Evolutionary conservation across 2,888 invertebrate genomes (phyloP).

Genomic region (Balanococcus diminutus): DNA sequence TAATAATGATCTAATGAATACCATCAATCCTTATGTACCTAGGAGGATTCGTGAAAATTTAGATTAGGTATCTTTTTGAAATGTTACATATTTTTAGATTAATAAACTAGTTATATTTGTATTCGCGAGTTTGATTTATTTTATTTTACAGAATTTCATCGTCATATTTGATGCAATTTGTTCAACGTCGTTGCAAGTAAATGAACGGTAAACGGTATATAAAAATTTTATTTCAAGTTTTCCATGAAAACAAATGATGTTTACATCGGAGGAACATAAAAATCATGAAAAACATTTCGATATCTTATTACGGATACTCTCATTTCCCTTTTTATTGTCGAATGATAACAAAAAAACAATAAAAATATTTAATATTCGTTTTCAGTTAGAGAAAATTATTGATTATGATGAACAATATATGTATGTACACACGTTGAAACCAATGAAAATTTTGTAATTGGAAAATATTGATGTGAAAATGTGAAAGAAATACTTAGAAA

Average conservation of each 20-base stretch:
- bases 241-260: slow-evolving; percentile 27
- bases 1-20: slow-evolving; percentile 78
- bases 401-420: slow-evolving; percentile 26
- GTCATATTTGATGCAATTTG: too few species aligned
- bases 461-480: slow-evolving; percentile 15
- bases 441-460: not conserved
- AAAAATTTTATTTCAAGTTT: slow-evolving; percentile 22
- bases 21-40: not conserved
- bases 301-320: slow-evolving; percentile 34
- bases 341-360: slow-evolving; percentile 35
- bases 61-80: not conserved
- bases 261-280: slow-evolving; percentile 30
- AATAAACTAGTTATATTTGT: not conserved
- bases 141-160: not conserved
- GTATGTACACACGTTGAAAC: not conserved
- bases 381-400: slow-evolving; percentile 8
- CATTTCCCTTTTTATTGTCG: slow-evolving; percentile 37
- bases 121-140: not conserved
- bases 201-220: not conserved
- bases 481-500: slow-evolving; percentile 36
- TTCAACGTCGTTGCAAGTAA: not conserved
- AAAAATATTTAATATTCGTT: slow-evolving; percentile 38
- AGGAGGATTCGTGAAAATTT: not conserved
- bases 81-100: not conserved
- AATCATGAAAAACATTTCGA: slow-evolving; percentile 32